phyloP scores from a whole-genome alignment of 2,888 invertebrate genomes.

The Hyles lineata region DNA sequence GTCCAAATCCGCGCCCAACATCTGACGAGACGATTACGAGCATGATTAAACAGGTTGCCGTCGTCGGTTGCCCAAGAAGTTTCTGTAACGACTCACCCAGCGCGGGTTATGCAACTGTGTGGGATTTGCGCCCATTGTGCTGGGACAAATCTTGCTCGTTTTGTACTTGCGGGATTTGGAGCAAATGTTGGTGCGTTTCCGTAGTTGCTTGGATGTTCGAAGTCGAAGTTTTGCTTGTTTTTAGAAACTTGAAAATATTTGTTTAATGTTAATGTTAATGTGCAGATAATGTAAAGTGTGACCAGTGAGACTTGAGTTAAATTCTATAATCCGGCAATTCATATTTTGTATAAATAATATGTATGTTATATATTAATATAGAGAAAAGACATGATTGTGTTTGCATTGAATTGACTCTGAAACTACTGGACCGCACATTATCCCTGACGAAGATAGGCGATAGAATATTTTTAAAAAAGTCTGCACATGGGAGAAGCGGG shows the following conservation, averaged over 20 bases:
- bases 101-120: constrained; percentile 38
- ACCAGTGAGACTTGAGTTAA: no score
- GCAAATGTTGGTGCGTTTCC: constrained; percentile 15
- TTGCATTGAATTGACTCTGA: no score
- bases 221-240: background rate
- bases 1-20: constrained; percentile 3
- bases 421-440: no score
- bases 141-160: constrained; percentile 15
- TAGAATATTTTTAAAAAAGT: no score
- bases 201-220: background rate
- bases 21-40: constrained; percentile 16
- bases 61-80: constrained; percentile 30
- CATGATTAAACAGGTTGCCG: constrained; percentile 30
- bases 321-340: no score
- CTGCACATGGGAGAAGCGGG: no score
- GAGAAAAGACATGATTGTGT: no score
- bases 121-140: constrained; percentile 19
- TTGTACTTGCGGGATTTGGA: background rate
- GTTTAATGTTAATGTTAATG: no score
- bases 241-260: background rate
- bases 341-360: no score
- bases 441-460: no score
- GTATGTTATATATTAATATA: no score
- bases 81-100: constrained; percentile 32
- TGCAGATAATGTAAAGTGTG: no score